A percentile compares a stretch with the other conserved stretches of the same genome.
These are phyloP conservation scores for Artibeus jamaicensis DNA, from an alignment of 2,797 vertebrate species.

Conservation along the genomic window DNA sequence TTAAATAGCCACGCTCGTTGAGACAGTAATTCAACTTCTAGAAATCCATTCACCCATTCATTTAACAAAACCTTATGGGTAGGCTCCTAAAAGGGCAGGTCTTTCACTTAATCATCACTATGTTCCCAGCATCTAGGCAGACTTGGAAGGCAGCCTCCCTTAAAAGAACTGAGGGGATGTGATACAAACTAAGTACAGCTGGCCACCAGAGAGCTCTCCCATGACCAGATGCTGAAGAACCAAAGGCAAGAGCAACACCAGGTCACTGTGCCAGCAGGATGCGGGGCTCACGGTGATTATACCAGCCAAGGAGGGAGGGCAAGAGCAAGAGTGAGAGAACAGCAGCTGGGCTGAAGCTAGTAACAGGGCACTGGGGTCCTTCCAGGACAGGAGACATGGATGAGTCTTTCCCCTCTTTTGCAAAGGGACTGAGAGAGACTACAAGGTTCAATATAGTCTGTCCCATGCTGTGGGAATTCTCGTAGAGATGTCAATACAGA, in stretches of 20 bases:
- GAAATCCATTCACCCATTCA: neutral
- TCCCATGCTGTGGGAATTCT: neutral
- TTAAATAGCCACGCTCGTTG: conserved; percentile 14
- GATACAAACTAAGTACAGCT: neutral
- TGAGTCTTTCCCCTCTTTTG: neutral
- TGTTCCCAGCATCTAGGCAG: neutral
- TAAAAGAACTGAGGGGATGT: neutral
- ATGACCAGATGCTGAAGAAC: neutral
- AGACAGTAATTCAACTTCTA: conserved; percentile 25
- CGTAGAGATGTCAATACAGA: neutral
- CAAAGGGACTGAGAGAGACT: neutral
- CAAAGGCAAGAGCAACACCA: neutral
- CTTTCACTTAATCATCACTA: neutral
- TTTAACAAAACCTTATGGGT: neutral
- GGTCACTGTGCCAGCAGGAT: neutral
- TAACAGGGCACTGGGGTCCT: neutral
- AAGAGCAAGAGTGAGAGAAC: neutral
- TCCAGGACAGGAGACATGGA: neutral
- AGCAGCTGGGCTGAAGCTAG: neutral
- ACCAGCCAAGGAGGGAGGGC: neutral
- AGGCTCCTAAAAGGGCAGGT: neutral
- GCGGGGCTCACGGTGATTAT: neutral
- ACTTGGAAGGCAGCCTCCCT: neutral
- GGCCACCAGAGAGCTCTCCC: neutral
- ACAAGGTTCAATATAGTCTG: neutral